phyloP scores from a whole-genome alignment of 2,113 vertebrate species.

The Irena cyanogastra region DNA sequence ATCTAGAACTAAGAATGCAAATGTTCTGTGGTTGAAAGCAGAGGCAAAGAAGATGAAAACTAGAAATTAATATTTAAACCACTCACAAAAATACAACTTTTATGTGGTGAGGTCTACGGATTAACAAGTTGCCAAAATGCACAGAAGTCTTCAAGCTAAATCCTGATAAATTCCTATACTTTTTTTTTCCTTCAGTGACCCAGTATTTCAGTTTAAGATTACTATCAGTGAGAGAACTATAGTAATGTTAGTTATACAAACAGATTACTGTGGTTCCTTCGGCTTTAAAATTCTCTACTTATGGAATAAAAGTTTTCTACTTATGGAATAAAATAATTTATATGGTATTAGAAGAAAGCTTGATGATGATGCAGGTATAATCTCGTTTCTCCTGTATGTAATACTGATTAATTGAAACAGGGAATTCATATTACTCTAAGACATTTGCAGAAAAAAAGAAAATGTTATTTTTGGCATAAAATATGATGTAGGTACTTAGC shows the following conservation, averaged over 20 bases:
- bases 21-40: not conserved
- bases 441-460: not conserved
- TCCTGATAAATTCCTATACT: not conserved
- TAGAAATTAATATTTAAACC: not conserved
- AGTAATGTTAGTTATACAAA: not conserved
- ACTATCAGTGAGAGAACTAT: not conserved
- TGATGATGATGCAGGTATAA: not conserved
- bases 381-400: not conserved
- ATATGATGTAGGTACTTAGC: not conserved
- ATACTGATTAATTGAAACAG: not conserved
- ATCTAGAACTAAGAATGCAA: not conserved
- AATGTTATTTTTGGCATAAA: not conserved
- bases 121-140: not conserved
- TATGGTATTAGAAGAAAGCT: not conserved
- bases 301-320: not conserved
- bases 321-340: not conserved
- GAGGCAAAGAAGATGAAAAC: not conserved
- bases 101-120: not conserved
- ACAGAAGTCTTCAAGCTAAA: not conserved
- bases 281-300: not conserved
- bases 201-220: not conserved
- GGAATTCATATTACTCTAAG: not conserved
- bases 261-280: not conserved
- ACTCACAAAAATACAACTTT: not conserved
- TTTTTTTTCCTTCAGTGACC: not conserved